These are phyloP conservation scores for Pterostichus madidus DNA, from an alignment of 2,888 invertebrate genomes.

Conservation along the genomic window DNA sequence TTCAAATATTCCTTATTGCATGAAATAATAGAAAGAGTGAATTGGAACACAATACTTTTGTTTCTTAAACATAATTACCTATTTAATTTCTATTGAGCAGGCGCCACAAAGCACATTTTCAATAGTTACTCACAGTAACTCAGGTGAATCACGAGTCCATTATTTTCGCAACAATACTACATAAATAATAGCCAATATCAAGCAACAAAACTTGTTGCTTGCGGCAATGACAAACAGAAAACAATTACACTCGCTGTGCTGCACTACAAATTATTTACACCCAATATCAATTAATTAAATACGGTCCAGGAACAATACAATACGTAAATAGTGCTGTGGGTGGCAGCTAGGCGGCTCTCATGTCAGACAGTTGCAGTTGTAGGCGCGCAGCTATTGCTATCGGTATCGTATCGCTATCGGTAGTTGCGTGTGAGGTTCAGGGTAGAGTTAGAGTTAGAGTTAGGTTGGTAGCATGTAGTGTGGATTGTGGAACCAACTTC, in stretches of 20 bases:
- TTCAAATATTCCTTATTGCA: too few relatives aligned
- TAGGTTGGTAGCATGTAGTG: too few relatives aligned
- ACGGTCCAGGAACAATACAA: constrained; percentile 41
- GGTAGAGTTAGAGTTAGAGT: too few relatives aligned
- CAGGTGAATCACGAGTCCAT: not conserved
- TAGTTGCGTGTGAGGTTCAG: constrained; percentile 17
- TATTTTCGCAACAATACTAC: constrained; percentile 15
- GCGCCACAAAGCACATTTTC: too few relatives aligned
- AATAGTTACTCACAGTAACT: too few relatives aligned
- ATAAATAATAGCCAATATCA: constrained; percentile 32
- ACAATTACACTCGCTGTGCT: constrained; percentile 45
- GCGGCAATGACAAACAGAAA: constrained; percentile 38
- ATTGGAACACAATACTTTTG: too few relatives aligned
- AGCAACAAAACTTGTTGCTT: not conserved
- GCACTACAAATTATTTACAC: constrained; percentile 55
- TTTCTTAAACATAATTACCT: too few relatives aligned
- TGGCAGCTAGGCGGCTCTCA: constrained; percentile 17
- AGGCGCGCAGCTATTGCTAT: constrained; percentile 3
- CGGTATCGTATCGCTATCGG: not conserved
- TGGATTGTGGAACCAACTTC: constrained; percentile 18
- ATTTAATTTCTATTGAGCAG: too few relatives aligned
- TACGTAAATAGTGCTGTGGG: constrained; percentile 32
- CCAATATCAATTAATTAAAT: constrained; percentile 50
- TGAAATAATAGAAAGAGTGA: too few relatives aligned
- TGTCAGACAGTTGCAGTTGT: constrained; percentile 28